Percentiles rank a stretch among this genome's conserved stretches.
Conservation (phyloP, 2,797 vertebrate genomes). For the Pachyuromys duprasi region DNA sequence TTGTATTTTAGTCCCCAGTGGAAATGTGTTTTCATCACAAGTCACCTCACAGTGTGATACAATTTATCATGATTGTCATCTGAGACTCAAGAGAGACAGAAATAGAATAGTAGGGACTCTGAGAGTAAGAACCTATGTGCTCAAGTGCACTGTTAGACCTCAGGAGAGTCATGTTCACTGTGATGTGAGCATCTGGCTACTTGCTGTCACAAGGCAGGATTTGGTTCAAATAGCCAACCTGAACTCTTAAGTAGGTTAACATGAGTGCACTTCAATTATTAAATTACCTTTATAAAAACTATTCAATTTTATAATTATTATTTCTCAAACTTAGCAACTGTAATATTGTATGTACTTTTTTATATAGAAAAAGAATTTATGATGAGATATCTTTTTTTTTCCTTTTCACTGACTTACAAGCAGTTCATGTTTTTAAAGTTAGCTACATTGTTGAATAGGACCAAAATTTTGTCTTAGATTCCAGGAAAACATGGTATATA, state of each 20-base stretch:
- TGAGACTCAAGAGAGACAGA: conserved; percentile 61
- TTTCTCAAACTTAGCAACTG: background rate
- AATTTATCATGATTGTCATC: conserved; percentile 74
- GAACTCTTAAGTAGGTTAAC: background rate
- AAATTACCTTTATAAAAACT: background rate
- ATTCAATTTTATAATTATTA: background rate
- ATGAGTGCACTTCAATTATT: background rate
- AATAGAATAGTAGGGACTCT: conserved; percentile 53
- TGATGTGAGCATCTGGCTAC: background rate
- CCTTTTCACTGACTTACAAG: conserved; percentile 1
- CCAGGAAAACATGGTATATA: background rate
- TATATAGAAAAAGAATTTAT: background rate
- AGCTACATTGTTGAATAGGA: background rate
- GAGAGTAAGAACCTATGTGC: background rate
- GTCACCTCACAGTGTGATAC: conserved; percentile 22
- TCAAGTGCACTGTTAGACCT: background rate
- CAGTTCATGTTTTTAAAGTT: background rate
- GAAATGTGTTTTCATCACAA: conserved; percentile 67
- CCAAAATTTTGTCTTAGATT: conserved; percentile 42
- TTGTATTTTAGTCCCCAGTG: conserved; percentile 1
- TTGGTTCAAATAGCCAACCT: background rate
- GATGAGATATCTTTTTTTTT: background rate
- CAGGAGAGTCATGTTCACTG: background rate
- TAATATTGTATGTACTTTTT: background rate
- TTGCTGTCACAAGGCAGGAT: background rate